Evolutionary conservation across 2,888 invertebrate genomes (phyloP).

Genomic region (Galeruca laticollis): DNA sequence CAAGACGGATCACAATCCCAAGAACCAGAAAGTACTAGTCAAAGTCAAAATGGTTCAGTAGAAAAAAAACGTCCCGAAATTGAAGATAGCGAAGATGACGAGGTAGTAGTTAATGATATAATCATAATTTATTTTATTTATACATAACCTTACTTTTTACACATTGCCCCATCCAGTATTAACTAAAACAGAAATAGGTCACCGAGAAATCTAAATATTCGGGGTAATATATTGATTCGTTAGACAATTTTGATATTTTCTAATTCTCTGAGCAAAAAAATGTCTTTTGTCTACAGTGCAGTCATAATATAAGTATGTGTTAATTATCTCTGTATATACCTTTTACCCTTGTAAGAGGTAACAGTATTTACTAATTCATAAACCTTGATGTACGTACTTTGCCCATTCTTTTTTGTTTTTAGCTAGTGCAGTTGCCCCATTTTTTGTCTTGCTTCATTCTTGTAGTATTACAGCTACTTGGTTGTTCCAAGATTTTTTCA

Average conservation of each 20-base stretch:
- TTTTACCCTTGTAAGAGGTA: too few relatives aligned
- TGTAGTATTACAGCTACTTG: too few relatives aligned
- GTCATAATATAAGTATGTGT: too few relatives aligned
- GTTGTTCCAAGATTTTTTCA: too few relatives aligned
- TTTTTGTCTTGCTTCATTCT: too few relatives aligned
- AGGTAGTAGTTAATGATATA: constrained; percentile 58
- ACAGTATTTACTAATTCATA: too few relatives aligned
- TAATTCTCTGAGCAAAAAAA: too few relatives aligned
- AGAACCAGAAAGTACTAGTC: constrained; percentile 53
- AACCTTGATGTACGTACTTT: too few relatives aligned
- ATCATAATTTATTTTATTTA: constrained; percentile 13
- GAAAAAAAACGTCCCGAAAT: constrained; percentile 63
- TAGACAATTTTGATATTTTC: neutral
- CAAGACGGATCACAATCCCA: constrained; percentile 65
- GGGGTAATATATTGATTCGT: neutral
- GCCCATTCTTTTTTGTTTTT: too few relatives aligned
- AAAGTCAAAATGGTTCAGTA: constrained; percentile 14
- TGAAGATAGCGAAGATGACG: constrained; percentile 63
- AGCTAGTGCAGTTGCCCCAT: too few relatives aligned
- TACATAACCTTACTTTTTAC: constrained; percentile 49
- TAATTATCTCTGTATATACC: too few relatives aligned
- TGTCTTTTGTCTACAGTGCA: neutral
- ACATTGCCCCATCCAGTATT: neutral
- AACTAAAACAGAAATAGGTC: neutral
- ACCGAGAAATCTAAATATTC: constrained; percentile 3